A percentile compares a stretch with the other conserved stretches of the same genome.
phyloP scores from a whole-genome alignment of 2,797 vertebrate species.

The Sebastes itinus region DNA sequence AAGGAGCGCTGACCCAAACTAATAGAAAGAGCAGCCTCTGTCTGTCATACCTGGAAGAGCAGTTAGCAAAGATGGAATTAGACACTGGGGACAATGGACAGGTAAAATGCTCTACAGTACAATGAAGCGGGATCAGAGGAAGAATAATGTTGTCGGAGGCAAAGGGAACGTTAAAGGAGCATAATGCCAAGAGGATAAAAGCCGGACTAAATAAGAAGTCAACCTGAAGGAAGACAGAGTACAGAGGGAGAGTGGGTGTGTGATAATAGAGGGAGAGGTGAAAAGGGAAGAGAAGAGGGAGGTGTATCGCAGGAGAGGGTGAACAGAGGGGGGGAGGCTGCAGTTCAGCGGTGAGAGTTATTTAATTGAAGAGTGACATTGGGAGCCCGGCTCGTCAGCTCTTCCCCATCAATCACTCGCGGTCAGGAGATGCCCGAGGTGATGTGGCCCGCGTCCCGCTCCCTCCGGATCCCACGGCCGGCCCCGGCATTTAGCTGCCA shows the following conservation, averaged over 20 bases:
- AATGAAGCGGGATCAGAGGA: not conserved
- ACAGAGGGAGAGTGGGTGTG: constrained; percentile 22
- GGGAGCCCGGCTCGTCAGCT: constrained; percentile 77
- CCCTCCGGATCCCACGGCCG: constrained; percentile 23
- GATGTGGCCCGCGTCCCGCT: constrained; percentile 47
- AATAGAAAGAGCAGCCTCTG: constrained; percentile 83
- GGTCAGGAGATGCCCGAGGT: constrained; percentile 71
- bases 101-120: not conserved
- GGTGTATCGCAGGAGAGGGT: constrained; percentile 19
- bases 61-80: constrained; percentile 52
- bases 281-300: constrained; percentile 49
- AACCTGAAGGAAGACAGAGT: constrained; percentile 43
- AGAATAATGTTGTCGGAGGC: not conserved
- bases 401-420: constrained; percentile 79
- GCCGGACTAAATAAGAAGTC: constrained; percentile 38
- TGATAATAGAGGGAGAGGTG: constrained; percentile 54
- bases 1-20: constrained; percentile 71
- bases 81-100: constrained; percentile 10
- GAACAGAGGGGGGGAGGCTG: constrained; percentile 11
- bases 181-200: constrained; percentile 18
- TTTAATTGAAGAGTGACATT: constrained; percentile 86
- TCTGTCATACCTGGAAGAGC: constrained; percentile 79
- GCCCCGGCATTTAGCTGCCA: constrained; percentile 50
- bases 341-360: constrained; percentile 77
- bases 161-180: constrained; percentile 8